These are phyloP conservation scores for Brachionus paranguensis DNA, from an alignment of 1,140 invertebrate species.

Conservation along the genomic window DNA sequence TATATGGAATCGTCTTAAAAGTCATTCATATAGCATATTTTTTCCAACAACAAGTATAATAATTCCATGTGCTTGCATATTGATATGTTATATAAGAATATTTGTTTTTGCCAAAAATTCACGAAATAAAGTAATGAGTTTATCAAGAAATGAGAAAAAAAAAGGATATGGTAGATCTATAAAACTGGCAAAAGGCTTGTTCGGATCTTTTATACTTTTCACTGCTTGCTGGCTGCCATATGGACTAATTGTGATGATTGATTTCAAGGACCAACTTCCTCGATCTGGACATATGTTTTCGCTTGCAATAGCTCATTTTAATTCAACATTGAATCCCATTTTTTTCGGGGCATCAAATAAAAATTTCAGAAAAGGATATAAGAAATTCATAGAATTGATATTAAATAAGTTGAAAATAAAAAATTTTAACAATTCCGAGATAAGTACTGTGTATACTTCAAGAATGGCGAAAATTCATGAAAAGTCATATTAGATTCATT, in stretches of 20 bases:
- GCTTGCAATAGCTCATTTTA: conserved; percentile 3
- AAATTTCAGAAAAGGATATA: conserved; percentile 18
- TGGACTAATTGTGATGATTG: not conserved
- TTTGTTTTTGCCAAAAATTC: conserved; percentile 6
- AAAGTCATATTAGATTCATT: not conserved
- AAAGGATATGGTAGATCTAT: not conserved
- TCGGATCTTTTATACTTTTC: not conserved
- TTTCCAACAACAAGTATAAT: conserved; percentile 34
- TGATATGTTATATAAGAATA: conserved; percentile 24
- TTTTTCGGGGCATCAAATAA: conserved; percentile 4
- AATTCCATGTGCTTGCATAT: not conserved
- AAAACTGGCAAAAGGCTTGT: conserved; percentile 34
- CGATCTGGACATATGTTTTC: not conserved
- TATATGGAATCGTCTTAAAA: conserved; percentile 40
- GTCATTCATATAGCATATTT: conserved; percentile 41
- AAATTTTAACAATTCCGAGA: not conserved
- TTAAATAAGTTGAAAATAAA: not conserved
- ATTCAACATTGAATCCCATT: conserved; percentile 30
- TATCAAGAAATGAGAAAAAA: not conserved
- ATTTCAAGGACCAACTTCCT: not conserved
- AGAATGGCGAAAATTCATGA: not conserved
- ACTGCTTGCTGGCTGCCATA: conserved; percentile 19
- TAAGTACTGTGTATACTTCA: not conserved
- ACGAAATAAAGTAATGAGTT: not conserved
- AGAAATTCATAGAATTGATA: not conserved